These are phyloP conservation scores for Loripinus fragilis DNA, from an alignment of 2,888 invertebrate species.

Conservation along the genomic window DNA sequence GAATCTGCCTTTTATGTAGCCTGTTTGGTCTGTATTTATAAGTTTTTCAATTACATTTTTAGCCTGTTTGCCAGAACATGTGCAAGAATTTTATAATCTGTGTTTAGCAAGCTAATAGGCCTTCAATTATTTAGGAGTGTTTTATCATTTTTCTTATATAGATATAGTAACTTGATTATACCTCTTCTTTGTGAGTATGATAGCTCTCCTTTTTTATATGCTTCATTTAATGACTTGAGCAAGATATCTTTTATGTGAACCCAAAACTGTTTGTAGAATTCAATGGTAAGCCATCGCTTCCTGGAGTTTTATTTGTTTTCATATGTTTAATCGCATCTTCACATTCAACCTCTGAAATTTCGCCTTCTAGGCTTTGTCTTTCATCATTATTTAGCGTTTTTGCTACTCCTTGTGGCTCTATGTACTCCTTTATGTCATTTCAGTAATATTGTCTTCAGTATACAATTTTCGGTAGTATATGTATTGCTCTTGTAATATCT, in stretches of 20 bases:
- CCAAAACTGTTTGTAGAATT: conserved; percentile 39
- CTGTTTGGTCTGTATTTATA: conserved; percentile 18
- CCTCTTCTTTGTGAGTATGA: conserved; percentile 25
- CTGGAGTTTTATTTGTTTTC: conserved; percentile 38
- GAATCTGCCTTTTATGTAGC: conserved; percentile 25
- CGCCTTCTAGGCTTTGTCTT: background rate
- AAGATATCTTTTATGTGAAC: conserved; percentile 4
- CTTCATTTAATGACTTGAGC: conserved; percentile 26
- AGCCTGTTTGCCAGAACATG: conserved; percentile 20
- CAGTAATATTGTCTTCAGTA: background rate
- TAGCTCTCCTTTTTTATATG: conserved; percentile 19
- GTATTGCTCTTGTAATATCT: background rate
- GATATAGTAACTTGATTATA: conserved; percentile 11
- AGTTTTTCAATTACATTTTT: conserved; percentile 5
- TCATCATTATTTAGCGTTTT: background rate
- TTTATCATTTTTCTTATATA: conserved; percentile 20
- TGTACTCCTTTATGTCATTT: background rate
- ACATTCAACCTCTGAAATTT: background rate
- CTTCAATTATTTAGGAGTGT: conserved; percentile 15
- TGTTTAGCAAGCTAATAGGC: conserved; percentile 26
- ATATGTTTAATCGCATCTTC: background rate
- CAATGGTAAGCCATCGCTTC: conserved; percentile 34
- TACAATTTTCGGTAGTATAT: background rate
- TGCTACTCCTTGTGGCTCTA: background rate
- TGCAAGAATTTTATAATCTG: conserved; percentile 24